Evolutionary conservation across 2,888 invertebrate species (phyloP), one percentile per base, ranked within the genome.

Genomic region (Sphecodes monilicornis): DNA sequence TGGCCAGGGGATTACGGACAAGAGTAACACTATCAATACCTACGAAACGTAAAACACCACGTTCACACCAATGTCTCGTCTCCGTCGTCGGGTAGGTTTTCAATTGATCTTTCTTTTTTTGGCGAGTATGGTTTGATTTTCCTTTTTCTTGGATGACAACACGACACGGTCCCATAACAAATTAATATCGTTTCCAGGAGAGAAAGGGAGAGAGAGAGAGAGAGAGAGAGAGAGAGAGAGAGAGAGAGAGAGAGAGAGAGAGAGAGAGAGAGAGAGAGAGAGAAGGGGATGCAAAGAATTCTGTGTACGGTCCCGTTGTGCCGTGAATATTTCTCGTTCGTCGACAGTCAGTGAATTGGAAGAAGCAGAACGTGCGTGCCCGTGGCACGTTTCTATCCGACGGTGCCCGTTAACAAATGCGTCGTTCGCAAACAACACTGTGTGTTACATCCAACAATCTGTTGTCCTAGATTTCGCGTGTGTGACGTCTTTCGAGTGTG

Each of bases 1-100:
- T 93, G 98, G 98, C 98, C 98, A 98, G 95, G 98, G 98, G 95
- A 98, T 97, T 94, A 98, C 95, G 90, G 97, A 97, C 94, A 98
- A 96, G 96, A 97, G 96, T 95, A 97, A 96, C 95, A 98, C 96
- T 95, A 97, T 96, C 95, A 97, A 96, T 95, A 98, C 97, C 98
- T 98, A 95, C 60, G 95, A 84, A 54, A 76, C 26, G 69, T 74
- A 86, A 80, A 80, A 66, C 22, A 83, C n/a, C 36, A 76, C 66
- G 26, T 83, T 79, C 73, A 69, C 71, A 50, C 70, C 3, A 54
- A 54, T 54, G 54, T n/a, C 54, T 54, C n/a, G 50, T 22, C 50
- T 50, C 6, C n/a, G 54, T 54, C 54, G 54, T 54, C 54, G 54
- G 54, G n/a, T 54, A 54, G 54, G 11, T n/a, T 54, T 54, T 54